Conservation (phyloP, 2,113 vertebrate genomes). For the Cynopterus brachyotis region DNA sequence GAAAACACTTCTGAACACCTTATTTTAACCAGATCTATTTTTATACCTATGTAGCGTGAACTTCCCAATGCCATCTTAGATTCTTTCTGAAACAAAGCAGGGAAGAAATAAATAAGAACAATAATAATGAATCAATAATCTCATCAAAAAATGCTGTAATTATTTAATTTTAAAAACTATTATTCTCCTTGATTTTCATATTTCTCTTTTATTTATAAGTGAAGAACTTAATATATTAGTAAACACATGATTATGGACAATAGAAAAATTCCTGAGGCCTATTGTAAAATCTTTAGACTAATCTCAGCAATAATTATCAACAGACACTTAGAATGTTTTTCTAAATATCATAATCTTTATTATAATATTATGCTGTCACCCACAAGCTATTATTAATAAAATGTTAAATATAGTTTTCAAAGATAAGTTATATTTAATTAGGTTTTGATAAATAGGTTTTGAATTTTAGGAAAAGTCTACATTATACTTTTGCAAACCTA, state of each 20-base stretch:
- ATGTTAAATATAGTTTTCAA: not conserved
- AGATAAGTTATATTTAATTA: not conserved
- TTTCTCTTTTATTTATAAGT: conserved; percentile 1
- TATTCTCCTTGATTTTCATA: not conserved
- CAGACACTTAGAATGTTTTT: not conserved
- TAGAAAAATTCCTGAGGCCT: not conserved
- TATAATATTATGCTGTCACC: not conserved
- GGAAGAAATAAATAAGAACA: not conserved
- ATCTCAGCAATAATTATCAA: not conserved
- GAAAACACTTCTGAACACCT: not conserved
- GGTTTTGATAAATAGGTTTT: not conserved
- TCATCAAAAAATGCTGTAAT: not conserved
- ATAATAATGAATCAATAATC: not conserved
- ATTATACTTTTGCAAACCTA: not conserved
- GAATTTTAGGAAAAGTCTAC: not conserved
- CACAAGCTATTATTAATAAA: not conserved
- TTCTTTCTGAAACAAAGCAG: not conserved
- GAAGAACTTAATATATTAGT: not conserved
- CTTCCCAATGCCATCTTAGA: not conserved
- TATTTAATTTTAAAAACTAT: not conserved
- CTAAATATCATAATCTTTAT: not conserved
- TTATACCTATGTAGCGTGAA: not conserved
- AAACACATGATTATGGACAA: not conserved
- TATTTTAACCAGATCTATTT: not conserved
- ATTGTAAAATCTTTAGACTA: not conserved